These are phyloP conservation scores for Acanthiza pusilla DNA, from an alignment of 2,797 vertebrate species.

Conservation along the genomic window DNA sequence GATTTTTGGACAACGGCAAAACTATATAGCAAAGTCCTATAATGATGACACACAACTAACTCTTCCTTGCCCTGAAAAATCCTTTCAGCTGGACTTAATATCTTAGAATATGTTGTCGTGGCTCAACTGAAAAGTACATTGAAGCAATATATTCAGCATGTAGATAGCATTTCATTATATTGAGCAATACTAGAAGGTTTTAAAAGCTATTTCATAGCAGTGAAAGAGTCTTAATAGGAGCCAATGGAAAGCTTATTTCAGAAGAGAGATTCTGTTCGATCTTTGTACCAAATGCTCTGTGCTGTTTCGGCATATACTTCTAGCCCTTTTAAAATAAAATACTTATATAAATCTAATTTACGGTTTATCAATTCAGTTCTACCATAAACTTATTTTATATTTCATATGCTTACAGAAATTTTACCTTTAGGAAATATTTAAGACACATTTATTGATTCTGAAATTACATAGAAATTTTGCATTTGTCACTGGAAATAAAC, in stretches of 20 bases:
- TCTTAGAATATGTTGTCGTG: neutral
- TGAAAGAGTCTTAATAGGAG: neutral
- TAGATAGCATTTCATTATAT: neutral
- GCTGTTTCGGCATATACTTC: neutral
- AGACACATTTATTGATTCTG: neutral
- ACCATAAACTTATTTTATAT: neutral
- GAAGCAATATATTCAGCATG: neutral
- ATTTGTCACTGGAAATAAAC: neutral
- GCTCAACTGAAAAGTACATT: neutral
- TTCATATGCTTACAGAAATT: neutral
- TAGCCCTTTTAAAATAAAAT: neutral
- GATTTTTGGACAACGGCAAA: neutral
- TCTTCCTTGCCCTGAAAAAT: neutral
- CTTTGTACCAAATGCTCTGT: neutral
- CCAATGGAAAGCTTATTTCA: neutral
- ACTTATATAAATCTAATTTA: neutral
- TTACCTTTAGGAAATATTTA: neutral
- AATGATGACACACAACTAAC: neutral
- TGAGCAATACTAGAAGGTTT: neutral
- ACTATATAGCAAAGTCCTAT: neutral
- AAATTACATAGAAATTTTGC: neutral
- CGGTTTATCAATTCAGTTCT: neutral
- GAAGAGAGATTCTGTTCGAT: neutral
- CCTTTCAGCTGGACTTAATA: neutral
- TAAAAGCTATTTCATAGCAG: neutral